A percentile compares a stretch with the other conserved stretches of the same genome.
Conservation (phyloP, 2,797 vertebrate species). For the Notolepis coatsorum region DNA sequence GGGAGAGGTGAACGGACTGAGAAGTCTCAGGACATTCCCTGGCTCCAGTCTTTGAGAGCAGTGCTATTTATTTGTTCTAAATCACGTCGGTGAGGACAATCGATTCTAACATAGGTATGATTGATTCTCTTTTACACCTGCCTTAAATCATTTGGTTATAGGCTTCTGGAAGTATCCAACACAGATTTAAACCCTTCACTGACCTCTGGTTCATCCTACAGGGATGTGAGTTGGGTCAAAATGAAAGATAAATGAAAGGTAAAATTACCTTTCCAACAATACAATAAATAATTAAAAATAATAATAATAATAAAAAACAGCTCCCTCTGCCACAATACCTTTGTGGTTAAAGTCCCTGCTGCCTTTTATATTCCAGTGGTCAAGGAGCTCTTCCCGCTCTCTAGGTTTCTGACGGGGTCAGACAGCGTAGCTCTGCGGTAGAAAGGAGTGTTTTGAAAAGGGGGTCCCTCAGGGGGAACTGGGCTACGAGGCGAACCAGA, state of each 20-base stretch:
- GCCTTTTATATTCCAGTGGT: too few species aligned
- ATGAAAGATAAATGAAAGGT: too few species aligned
- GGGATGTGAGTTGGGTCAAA: too few species aligned
- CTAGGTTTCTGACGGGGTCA: conserved; percentile 35
- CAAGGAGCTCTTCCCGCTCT: conserved; percentile 39
- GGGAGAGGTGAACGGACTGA: conserved; percentile 44
- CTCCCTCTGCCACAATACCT: too few species aligned
- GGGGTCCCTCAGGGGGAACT: conserved; percentile 79
- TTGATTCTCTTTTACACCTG: not conserved
- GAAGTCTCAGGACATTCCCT: conserved; percentile 52
- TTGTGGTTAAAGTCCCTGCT: too few species aligned
- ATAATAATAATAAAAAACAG: too few species aligned
- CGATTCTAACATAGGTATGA: conserved; percentile 22
- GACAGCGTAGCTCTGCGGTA: conserved; percentile 28
- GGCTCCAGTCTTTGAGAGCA: conserved; percentile 71
- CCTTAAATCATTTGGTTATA: not conserved
- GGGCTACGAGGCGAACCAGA: conserved; percentile 81
- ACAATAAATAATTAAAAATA: too few species aligned
- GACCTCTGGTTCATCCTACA: too few species aligned
- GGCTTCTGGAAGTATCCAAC: conserved; percentile 18
- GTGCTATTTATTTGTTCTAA: conserved; percentile 65
- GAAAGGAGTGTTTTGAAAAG: conserved; percentile 66
- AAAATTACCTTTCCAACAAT: too few species aligned
- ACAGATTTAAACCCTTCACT: too few species aligned
- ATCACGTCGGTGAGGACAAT: conserved; percentile 41